Evolutionary conservation across 2,113 vertebrate species (phyloP).

Genomic region (Ciconia boyciana): DNA sequence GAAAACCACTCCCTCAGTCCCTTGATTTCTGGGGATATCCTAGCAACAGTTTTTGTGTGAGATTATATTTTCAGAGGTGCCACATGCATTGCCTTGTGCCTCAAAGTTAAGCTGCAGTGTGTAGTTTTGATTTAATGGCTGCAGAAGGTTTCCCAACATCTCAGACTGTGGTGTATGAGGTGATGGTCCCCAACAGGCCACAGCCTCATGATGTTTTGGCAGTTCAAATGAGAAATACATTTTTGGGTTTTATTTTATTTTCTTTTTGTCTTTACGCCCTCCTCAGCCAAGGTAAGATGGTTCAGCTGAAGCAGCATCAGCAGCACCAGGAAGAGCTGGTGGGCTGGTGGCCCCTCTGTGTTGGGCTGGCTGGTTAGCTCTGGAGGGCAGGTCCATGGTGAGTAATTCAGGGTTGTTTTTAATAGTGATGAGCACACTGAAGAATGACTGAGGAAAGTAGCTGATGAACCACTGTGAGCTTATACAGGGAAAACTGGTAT

Average conservation of each 20-base stretch:
- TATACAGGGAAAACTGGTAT: background rate
- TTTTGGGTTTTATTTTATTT: background rate
- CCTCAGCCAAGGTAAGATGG: background rate
- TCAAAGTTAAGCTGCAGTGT: conserved; percentile 2
- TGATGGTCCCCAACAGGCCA: background rate
- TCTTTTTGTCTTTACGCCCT: background rate
- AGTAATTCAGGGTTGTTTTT: background rate
- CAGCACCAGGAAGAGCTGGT: background rate
- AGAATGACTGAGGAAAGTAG: background rate
- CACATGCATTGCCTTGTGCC: background rate
- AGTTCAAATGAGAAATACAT: background rate
- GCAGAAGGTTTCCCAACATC: background rate
- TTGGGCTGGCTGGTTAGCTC: background rate
- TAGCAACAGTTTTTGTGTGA: background rate
- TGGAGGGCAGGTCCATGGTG: background rate
- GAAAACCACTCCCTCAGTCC: background rate
- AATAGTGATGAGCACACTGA: background rate
- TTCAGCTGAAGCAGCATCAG: background rate
- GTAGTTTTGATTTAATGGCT: background rate
- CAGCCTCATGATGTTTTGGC: background rate
- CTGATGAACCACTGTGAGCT: background rate
- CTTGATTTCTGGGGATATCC: conserved; percentile 34
- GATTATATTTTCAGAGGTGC: conserved; percentile 21
- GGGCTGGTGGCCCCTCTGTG: background rate
- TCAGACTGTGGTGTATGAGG: background rate